Percentiles rank a stretch among this genome's conserved stretches.
Conservation (phyloP, 2,113 vertebrate species). For the Peromyscus leucopus region DNA sequence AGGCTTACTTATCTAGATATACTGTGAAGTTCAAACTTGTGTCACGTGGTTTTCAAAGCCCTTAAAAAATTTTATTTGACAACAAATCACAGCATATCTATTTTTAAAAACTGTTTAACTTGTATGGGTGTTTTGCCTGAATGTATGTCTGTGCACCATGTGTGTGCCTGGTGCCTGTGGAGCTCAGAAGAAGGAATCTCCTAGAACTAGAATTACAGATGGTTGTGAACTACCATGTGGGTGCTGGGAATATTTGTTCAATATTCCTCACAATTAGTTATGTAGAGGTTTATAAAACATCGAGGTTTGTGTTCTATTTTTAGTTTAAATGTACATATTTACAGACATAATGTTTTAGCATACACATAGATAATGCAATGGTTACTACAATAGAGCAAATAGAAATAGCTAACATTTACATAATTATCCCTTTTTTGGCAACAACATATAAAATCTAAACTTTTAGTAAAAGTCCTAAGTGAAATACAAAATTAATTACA, state of each 20-base stretch:
- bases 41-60: not conserved
- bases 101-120: not conserved
- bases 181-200: not conserved
- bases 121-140: not conserved
- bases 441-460: not conserved
- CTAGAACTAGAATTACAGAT: not conserved
- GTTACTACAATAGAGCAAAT: not conserved
- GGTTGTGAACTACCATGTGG: not conserved
- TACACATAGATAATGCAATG: not conserved
- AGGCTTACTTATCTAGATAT: not conserved
- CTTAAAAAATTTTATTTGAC: not conserved
- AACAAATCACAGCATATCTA: not conserved
- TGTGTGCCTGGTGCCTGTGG: not conserved
- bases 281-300: conserved; percentile 19
- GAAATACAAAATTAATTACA: not conserved
- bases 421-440: not conserved
- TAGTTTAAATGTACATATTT: not conserved
- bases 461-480: not conserved
- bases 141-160: not conserved
- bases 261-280: not conserved
- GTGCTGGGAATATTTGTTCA: not conserved
- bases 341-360: not conserved
- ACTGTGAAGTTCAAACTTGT: not conserved
- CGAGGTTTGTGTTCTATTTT: not conserved
- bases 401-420: not conserved